phyloP scores from a whole-genome alignment of 2,888 invertebrate genomes.

The Torymus aiolomorphi region DNA sequence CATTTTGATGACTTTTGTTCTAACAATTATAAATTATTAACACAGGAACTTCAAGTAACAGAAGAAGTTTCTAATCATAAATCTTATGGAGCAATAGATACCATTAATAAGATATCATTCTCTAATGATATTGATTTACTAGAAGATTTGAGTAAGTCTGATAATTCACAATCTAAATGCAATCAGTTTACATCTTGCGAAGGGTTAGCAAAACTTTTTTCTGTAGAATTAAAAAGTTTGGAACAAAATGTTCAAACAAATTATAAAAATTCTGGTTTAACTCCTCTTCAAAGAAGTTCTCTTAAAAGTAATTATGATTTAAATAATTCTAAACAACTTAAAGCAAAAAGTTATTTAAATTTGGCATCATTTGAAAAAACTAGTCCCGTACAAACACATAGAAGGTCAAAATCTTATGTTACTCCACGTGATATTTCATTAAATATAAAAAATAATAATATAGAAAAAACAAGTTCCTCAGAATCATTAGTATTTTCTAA shows the following conservation, averaged over 20 bases:
- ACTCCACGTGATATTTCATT: constrained; percentile 53
- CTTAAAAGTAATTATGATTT: constrained; percentile 29
- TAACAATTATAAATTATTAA: background rate
- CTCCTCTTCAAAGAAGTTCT: constrained; percentile 16
- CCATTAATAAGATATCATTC: background rate
- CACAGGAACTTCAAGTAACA: background rate
- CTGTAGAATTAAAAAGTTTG: constrained; percentile 3
- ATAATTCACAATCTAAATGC: background rate
- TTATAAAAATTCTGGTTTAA: background rate
- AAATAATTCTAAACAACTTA: constrained; percentile 19
- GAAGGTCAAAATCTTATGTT: constrained; percentile 63
- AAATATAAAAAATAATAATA: background rate
- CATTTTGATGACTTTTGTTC: constrained; percentile 22
- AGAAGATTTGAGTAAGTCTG: background rate
- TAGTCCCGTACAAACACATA: constrained; percentile 24
- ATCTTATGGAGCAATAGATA: background rate
- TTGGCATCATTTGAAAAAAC: constrained; percentile 16
- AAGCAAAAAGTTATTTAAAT: constrained; percentile 49
- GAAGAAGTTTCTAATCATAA: background rate
- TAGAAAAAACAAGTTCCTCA: background rate
- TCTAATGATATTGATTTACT: constrained; percentile 8
- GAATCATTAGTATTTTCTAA: constrained; percentile 13
- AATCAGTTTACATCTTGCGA: constrained; percentile 8
- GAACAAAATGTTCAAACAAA: background rate
- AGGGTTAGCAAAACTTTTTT: background rate